Evolutionary conservation across 2,888 invertebrate species (phyloP).

Genomic region (Volucella inflata): DNA sequence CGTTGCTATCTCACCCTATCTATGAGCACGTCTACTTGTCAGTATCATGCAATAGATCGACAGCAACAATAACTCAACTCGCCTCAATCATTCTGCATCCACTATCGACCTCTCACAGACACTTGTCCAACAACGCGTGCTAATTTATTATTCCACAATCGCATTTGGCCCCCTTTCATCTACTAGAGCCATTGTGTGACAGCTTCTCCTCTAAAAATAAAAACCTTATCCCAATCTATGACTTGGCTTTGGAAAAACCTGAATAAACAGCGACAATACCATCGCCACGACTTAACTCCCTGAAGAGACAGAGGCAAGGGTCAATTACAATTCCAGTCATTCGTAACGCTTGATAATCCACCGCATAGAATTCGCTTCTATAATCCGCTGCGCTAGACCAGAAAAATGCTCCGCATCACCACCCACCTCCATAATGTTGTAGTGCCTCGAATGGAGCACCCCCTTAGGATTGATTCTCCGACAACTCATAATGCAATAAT

Average conservation of each 20-base stretch:
- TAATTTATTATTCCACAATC: slow-evolving; percentile 37
- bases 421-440: slow-evolving; percentile 41
- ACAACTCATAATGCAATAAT: slow-evolving; percentile 68
- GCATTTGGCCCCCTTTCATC: slow-evolving; percentile 36
- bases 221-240: slow-evolving; percentile 14
- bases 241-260: slow-evolving; percentile 34
- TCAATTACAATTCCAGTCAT: slow-evolving; percentile 63
- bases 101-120: slow-evolving; percentile 17
- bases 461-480: slow-evolving; percentile 58
- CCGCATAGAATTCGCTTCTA: slow-evolving; percentile 5
- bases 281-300: slow-evolving; percentile 36
- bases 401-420: slow-evolving; percentile 58
- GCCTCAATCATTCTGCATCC: not conserved
- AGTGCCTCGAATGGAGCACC: slow-evolving; percentile 21
- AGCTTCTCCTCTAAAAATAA: not conserved
- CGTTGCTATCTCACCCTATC: too few species aligned
- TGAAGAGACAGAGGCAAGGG: slow-evolving; percentile 8
- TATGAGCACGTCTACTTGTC: not conserved
- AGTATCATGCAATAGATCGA: not conserved
- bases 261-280: slow-evolving; percentile 57
- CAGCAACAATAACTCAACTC: not conserved
- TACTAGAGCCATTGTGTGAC: slow-evolving; percentile 30
- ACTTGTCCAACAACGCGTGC: slow-evolving; percentile 11
- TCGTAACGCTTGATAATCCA: slow-evolving; percentile 46
- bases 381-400: slow-evolving; percentile 67